Evolutionary conservation across 2,888 invertebrate genomes (phyloP).

Genomic region (Eupithecia subumbrata): DNA sequence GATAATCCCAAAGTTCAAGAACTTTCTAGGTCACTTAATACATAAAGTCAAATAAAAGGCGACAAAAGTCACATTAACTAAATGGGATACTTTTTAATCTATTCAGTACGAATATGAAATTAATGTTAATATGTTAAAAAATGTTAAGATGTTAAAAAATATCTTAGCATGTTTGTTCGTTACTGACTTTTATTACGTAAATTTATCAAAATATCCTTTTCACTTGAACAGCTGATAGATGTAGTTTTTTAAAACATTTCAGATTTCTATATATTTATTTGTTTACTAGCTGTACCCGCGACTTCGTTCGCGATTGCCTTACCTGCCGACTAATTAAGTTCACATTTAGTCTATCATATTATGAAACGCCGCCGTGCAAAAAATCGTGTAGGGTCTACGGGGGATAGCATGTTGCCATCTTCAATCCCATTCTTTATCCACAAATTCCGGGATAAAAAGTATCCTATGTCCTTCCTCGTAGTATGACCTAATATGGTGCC

Average conservation of each 20-base stretch:
- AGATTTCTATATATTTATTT: no score
- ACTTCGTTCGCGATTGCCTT: no score
- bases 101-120: neutral
- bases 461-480: no score
- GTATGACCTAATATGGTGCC: no score
- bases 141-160: neutral
- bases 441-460: no score
- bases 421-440: no score
- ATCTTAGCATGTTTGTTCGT: neutral
- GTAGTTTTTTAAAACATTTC: neutral
- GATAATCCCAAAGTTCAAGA: conserved; percentile 8
- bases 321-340: no score
- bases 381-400: no score
- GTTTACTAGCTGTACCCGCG: no score
- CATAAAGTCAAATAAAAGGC: conserved; percentile 14
- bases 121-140: neutral
- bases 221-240: neutral
- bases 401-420: no score
- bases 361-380: no score
- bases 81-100: neutral
- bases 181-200: neutral
- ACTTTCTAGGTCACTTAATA: conserved; percentile 11
- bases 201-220: neutral
- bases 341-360: no score
- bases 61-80: neutral